Conservation (phyloP, 2,113 vertebrate species). For the Limnothrissa miodon region DNA sequence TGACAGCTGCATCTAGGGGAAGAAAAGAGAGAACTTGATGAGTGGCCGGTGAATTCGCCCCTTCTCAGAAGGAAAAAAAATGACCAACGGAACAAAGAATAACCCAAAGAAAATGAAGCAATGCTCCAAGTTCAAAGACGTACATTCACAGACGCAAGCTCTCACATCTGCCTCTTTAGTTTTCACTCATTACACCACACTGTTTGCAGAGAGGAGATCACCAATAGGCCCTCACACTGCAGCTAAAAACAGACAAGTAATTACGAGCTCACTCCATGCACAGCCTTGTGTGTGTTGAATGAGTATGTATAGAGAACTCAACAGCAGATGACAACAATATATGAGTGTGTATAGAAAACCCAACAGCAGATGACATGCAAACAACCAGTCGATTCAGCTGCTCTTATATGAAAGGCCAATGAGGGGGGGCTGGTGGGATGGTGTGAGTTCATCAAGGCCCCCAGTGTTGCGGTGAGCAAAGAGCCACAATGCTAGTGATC, state of each 20-base stretch:
- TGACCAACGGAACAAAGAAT: no score
- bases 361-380: neutral
- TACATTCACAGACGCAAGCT: no score
- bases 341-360: neutral
- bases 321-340: no score
- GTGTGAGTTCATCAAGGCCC: neutral
- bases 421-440: neutral
- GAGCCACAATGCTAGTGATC: neutral
- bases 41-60: neutral
- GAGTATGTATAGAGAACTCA: no score
- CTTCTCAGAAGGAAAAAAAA: no score
- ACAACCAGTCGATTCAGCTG: neutral
- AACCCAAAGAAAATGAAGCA: neutral
- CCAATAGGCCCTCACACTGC: neutral
- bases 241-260: slow-evolving; percentile 12
- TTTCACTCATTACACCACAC: neutral
- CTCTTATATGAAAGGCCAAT: neutral
- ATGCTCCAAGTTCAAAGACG: neutral
- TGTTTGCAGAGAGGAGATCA: neutral
- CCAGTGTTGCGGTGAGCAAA: neutral
- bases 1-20: slow-evolving; percentile 41
- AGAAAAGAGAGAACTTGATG: slow-evolving; percentile 5
- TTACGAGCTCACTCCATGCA: neutral
- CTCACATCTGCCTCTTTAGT: neutral
- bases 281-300: neutral